Evolutionary conservation across 2,797 vertebrate species (phyloP).

Genomic region (Paramormyrops hopkinsi): DNA sequence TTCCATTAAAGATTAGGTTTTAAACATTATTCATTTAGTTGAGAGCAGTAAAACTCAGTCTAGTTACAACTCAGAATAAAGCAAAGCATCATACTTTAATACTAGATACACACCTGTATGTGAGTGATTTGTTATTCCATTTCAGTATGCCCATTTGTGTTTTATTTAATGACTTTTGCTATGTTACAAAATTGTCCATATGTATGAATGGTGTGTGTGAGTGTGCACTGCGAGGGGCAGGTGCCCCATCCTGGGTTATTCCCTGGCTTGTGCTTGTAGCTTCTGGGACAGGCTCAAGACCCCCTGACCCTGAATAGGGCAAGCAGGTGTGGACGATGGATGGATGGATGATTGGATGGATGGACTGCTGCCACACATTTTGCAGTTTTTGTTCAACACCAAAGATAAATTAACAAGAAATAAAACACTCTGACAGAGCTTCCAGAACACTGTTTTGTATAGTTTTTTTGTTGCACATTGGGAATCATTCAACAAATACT

Average conservation of each 20-base stretch:
- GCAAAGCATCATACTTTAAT: neutral
- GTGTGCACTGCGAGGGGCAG: neutral
- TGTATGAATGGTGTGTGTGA: neutral
- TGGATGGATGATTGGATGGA: neutral
- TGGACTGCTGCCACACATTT: neutral
- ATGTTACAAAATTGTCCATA: neutral
- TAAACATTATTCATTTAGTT: neutral
- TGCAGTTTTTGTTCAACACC: neutral
- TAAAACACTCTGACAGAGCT: neutral
- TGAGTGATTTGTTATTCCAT: neutral
- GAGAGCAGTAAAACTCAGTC: neutral
- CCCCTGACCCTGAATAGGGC: neutral
- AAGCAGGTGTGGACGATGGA: neutral
- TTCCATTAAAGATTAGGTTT: neutral
- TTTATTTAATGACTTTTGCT: neutral
- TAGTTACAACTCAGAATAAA: neutral
- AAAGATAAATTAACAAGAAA: neutral
- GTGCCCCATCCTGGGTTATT: neutral
- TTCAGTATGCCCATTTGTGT: neutral
- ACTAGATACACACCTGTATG: neutral
- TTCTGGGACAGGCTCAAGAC: neutral
- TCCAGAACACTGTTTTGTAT: neutral
- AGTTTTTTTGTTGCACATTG: neutral
- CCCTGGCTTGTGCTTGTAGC: neutral
- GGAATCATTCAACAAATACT: neutral